Conservation (phyloP, 1,140 invertebrate species). For the Drosophila tani region DNA sequence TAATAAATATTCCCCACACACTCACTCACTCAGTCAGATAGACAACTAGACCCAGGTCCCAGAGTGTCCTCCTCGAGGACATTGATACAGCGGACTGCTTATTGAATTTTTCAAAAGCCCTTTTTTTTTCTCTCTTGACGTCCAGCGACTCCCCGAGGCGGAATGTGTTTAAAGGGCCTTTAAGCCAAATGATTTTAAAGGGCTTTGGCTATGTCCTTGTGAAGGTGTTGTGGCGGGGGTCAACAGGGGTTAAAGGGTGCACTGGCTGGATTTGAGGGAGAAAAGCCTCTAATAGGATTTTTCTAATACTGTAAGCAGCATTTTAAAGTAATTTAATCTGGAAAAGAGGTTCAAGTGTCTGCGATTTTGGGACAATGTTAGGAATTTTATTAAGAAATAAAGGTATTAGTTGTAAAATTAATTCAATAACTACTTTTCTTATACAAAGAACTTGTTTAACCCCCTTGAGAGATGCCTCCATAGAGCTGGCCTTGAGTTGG, state of each 20-base stretch:
- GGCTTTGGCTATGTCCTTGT: not conserved
- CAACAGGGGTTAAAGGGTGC: not conserved
- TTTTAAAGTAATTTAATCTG: not conserved
- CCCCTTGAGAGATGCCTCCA: not conserved
- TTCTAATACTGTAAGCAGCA: not conserved
- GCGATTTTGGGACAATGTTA: too few species aligned
- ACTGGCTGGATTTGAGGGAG: not conserved
- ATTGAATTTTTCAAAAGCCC: constrained; percentile 75
- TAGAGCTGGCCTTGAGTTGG: constrained; percentile 1
- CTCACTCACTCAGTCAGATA: constrained; percentile 18
- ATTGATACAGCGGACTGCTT: constrained; percentile 54
- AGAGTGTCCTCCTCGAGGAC: constrained; percentile 34
- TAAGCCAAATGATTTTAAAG: constrained; percentile 51
- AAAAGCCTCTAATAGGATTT: constrained; percentile 4
- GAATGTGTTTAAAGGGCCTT: constrained; percentile 38
- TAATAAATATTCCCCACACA: constrained; percentile 77
- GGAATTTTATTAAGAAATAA: too few species aligned
- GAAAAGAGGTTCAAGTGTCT: not conserved
- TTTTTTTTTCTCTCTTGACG: constrained; percentile 22
- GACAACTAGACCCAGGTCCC: constrained; percentile 29
- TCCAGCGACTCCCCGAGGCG: constrained; percentile 10
- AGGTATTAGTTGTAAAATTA: not conserved
- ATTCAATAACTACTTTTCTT: not conserved
- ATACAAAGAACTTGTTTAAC: not conserved
- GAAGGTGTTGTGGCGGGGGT: not conserved